Conservation (phyloP, 2,113 vertebrate species). For the Tor tambroides region DNA sequence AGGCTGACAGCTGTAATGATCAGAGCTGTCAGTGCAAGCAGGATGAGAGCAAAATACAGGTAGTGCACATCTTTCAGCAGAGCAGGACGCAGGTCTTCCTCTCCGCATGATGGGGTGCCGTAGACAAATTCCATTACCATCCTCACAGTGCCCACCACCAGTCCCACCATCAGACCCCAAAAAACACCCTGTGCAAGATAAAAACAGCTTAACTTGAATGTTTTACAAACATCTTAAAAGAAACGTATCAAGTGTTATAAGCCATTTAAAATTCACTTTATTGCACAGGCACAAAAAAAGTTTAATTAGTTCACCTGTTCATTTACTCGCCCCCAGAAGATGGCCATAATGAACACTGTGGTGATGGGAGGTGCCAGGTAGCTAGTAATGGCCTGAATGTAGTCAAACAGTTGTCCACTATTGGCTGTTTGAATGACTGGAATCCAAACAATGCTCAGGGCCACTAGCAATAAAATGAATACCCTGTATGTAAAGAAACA, state of each 20-base stretch:
- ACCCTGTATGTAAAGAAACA: slow-evolving; percentile 73
- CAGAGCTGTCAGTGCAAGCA: slow-evolving; percentile 77
- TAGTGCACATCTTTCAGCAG: slow-evolving; percentile 88
- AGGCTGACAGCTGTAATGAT: slow-evolving; percentile 81
- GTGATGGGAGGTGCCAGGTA: slow-evolving; percentile 92
- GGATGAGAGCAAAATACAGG: slow-evolving; percentile 91
- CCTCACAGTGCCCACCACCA: slow-evolving; percentile 78
- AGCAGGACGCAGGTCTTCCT: slow-evolving; percentile 82
- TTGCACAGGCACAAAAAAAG: neutral
- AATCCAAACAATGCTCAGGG: slow-evolving; percentile 92
- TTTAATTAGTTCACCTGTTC: slow-evolving; percentile 76
- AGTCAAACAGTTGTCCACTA: slow-evolving; percentile 93
- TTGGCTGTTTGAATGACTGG: slow-evolving; percentile 91
- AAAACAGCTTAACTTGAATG: neutral
- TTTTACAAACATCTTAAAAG: neutral
- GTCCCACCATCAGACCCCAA: slow-evolving; percentile 90
- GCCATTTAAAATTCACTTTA: neutral
- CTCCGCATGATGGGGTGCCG: slow-evolving; percentile 80
- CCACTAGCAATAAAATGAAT: slow-evolving; percentile 85
- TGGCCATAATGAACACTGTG: slow-evolving; percentile 88
- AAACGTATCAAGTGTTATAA: neutral
- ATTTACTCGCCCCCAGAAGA: slow-evolving; percentile 92
- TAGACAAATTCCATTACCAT: slow-evolving; percentile 90
- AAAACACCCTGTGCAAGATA: slow-evolving; percentile 86
- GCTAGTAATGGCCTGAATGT: slow-evolving; percentile 92